Conservation (phyloP, 64 coral and sea anemone species). For the Anthopleura sola region DNA sequence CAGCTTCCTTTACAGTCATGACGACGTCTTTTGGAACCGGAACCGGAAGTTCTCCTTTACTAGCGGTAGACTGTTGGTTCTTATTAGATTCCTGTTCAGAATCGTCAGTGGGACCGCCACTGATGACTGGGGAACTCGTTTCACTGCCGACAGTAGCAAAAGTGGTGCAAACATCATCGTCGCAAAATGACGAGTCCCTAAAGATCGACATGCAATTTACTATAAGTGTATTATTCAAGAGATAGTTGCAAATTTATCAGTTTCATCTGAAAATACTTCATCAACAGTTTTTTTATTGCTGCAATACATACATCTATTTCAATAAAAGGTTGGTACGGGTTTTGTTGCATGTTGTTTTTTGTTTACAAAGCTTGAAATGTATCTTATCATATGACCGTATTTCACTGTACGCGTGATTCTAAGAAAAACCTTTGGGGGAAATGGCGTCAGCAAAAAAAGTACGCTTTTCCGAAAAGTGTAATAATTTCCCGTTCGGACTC, state of each 20-base stretch:
- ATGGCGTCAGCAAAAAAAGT: too few relatives aligned
- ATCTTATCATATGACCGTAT: too few relatives aligned
- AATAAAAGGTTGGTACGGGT: too few relatives aligned
- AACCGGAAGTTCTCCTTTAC: not conserved
- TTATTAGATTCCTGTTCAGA: not conserved
- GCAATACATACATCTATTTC: too few relatives aligned
- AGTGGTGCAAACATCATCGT: not conserved
- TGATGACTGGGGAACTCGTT: not conserved
- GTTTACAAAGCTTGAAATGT: too few relatives aligned
- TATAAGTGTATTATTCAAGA: not conserved
- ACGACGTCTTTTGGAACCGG: not conserved
- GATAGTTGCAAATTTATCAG: not conserved
- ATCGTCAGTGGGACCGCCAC: not conserved
- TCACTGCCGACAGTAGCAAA: not conserved
- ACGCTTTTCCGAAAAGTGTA: too few relatives aligned
- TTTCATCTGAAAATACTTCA: too few relatives aligned
- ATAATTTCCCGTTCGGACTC: too few relatives aligned
- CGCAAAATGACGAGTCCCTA: not conserved
- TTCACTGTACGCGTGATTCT: too few relatives aligned
- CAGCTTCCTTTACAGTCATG: not conserved
- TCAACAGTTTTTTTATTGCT: too few relatives aligned
- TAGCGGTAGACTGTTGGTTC: not conserved
- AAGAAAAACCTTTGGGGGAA: too few relatives aligned
- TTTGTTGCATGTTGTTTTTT: too few relatives aligned
- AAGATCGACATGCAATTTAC: not conserved